Percentiles rank a stretch among this genome's conserved stretches.
These are phyloP conservation scores for Percopsis transmontana DNA, from an alignment of 2,113 vertebrate species.

Conservation along the genomic window DNA sequence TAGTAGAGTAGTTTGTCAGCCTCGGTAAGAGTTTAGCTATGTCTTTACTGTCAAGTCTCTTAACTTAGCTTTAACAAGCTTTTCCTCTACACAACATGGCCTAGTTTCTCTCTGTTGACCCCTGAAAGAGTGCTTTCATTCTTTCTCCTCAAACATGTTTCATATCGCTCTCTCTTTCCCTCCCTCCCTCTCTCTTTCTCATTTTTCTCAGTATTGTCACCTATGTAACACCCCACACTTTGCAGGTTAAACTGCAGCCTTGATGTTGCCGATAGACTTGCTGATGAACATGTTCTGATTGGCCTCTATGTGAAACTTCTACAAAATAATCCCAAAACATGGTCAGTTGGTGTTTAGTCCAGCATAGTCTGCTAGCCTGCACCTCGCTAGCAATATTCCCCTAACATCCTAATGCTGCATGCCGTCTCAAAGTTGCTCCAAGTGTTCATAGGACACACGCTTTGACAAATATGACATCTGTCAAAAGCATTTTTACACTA, in stretches of 20 bases:
- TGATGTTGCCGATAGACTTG: constrained; percentile 96
- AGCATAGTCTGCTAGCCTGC: constrained; percentile 40
- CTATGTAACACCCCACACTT: constrained; percentile 68
- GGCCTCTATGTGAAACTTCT: constrained; percentile 96
- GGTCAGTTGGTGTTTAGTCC: constrained; percentile 89
- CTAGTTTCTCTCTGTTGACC: constrained; percentile 64
- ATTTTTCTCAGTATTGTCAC: constrained; percentile 25
- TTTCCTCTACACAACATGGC: constrained; percentile 60
- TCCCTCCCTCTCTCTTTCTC: constrained; percentile 11
- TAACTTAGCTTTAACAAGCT: neutral
- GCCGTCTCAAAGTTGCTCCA: constrained; percentile 10
- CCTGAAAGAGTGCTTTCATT: constrained; percentile 64
- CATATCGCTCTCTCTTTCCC: constrained; percentile 17
- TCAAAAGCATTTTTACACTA: neutral
- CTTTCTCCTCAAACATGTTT: constrained; percentile 44
- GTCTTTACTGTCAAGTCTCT: too few species aligned
- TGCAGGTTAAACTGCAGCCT: constrained; percentile 97
- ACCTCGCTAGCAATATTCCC: constrained; percentile 12
- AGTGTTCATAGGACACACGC: neutral
- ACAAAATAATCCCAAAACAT: constrained; percentile 86
- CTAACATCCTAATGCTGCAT: constrained; percentile 43
- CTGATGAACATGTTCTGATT: constrained; percentile 98
- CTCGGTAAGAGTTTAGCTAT: too few species aligned
- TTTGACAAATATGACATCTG: neutral
- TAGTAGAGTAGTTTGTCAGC: too few species aligned